Evolutionary conservation across 30 jellyfish, hydroid and myxozoan genomes (phyloP).

Genomic region (Cassiopea xamachana): DNA sequence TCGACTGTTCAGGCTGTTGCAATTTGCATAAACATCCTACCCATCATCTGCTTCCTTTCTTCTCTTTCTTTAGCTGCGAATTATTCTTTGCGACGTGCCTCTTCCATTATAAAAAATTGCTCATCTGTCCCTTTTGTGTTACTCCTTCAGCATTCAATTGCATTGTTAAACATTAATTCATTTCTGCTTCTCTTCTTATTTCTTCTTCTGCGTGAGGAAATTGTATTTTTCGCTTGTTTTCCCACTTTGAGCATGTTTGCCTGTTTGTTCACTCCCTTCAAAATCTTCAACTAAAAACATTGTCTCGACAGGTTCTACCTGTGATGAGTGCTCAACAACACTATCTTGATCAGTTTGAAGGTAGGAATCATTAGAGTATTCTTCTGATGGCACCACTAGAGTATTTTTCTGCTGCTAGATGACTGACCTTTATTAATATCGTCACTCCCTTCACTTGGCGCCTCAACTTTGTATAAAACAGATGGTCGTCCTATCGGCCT

Average conservation of each 20-base stretch:
- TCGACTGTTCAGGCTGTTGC: background rate
- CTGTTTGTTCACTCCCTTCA: conserved; percentile 4
- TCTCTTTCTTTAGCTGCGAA: conserved; percentile 3
- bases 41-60: conserved; percentile 61
- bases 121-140: conserved; percentile 51
- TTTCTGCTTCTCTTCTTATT: conserved; percentile 50
- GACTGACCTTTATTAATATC: background rate
- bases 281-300: background rate
- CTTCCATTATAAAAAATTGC: conserved; percentile 38
- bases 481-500: conserved; percentile 56
- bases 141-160: conserved; percentile 11
- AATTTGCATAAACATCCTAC: conserved; percentile 38
- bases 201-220: conserved; percentile 5
- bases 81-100: conserved; percentile 19
- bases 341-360: background rate
- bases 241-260: background rate
- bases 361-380: background rate
- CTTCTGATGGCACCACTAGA: background rate
- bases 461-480: background rate
- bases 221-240: conserved; percentile 1
- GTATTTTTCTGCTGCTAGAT: background rate
- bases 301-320: background rate
- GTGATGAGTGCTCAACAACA: background rate
- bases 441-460: background rate
- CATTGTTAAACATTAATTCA: conserved; percentile 16